Evolutionary conservation across 2,888 invertebrate genomes (phyloP).

Genomic region (Toxonevra muliebris): DNA sequence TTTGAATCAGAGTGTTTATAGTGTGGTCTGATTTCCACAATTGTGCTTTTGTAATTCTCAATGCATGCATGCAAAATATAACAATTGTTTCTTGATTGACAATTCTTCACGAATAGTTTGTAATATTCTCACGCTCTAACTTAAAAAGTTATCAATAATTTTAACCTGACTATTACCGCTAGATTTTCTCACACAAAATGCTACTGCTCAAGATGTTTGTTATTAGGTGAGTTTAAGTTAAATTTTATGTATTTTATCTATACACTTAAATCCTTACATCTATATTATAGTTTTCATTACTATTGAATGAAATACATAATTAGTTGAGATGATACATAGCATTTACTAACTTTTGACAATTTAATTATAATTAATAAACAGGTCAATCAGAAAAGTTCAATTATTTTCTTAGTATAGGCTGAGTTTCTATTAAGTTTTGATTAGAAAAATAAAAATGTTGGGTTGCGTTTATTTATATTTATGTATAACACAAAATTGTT

Average conservation of each 20-base stretch:
- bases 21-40: conserved; percentile 18
- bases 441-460: too few species aligned
- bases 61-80: neutral
- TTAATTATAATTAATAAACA: too few species aligned
- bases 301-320: conserved; percentile 6
- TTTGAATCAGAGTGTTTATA: neutral
- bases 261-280: neutral
- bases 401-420: too few species aligned
- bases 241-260: neutral
- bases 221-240: conserved; percentile 39
- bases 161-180: conserved; percentile 8
- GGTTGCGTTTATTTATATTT: too few species aligned
- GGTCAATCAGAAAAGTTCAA: too few species aligned
- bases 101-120: neutral
- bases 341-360: neutral
- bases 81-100: neutral
- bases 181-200: conserved; percentile 38
- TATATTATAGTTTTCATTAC: conserved; percentile 12
- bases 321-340: neutral
- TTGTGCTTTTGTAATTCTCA: conserved; percentile 28
- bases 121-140: conserved; percentile 2
- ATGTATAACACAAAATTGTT: too few species aligned
- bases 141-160: conserved; percentile 4
- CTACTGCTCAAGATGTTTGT: conserved; percentile 38
- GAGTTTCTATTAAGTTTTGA: too few species aligned